A percentile compares a stretch with the other conserved stretches of the same genome.
Conservation (phyloP, 2,113 vertebrate species). For the Circaetus cinerascens region DNA sequence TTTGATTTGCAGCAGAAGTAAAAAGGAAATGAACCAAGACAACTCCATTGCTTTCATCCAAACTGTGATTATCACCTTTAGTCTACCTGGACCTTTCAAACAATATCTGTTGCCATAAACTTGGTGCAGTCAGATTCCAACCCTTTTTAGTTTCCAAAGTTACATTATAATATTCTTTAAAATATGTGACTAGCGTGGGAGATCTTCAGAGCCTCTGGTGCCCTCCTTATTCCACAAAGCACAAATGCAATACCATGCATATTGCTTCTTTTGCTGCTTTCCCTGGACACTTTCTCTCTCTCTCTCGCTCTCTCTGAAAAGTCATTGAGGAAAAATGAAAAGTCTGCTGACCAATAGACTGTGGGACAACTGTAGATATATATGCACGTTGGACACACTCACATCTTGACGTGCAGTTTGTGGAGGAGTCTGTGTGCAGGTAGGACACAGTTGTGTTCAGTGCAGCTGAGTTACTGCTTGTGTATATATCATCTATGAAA, state of each 20-base stretch:
- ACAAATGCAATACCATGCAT: not conserved
- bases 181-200: not conserved
- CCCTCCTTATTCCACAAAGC: not conserved
- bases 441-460: not conserved
- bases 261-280: not conserved
- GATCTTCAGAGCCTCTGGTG: not conserved
- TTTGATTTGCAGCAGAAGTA: too few species aligned
- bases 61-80: too few species aligned
- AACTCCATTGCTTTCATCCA: too few species aligned
- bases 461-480: not conserved
- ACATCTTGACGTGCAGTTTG: not conserved
- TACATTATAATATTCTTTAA: not conserved
- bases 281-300: not conserved
- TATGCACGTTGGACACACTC: not conserved
- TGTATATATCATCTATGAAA: not conserved
- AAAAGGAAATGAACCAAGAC: too few species aligned
- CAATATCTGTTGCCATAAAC: not conserved
- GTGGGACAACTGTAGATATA: not conserved
- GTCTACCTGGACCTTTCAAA: not conserved
- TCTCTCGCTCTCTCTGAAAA: not conserved
- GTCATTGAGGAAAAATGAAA: not conserved
- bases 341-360: not conserved
- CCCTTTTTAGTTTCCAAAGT: not conserved
- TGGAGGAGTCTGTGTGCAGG: not conserved
- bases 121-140: not conserved